These are phyloP conservation scores for Odontomachus brunneus DNA, from an alignment of 1,140 invertebrate genomes.

Conservation along the genomic window DNA sequence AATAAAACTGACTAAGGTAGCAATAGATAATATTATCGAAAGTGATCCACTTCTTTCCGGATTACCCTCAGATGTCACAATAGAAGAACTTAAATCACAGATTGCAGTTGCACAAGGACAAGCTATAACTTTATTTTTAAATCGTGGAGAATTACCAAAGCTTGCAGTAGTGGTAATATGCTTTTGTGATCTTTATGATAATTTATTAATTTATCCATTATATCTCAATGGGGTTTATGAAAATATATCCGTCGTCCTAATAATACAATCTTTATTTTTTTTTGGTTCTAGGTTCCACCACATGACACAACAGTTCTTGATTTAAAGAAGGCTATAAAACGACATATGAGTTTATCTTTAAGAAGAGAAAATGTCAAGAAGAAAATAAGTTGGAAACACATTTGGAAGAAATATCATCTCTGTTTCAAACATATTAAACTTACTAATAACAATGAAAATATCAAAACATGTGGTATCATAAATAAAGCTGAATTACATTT, in stretches of 20 bases:
- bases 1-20: conserved; percentile 79
- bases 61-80: conserved; percentile 79
- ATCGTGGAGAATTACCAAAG: conserved; percentile 79
- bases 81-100: conserved; percentile 83
- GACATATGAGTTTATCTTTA: conserved; percentile 80
- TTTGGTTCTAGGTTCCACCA: conserved; percentile 78
- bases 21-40: conserved; percentile 81
- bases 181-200: conserved; percentile 31
- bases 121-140: conserved; percentile 82
- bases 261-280: background rate
- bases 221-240: conserved; percentile 1
- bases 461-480: conserved; percentile 80
- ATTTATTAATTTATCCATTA: background rate
- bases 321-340: conserved; percentile 81
- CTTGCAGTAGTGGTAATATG: conserved; percentile 80
- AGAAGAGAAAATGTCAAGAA: conserved; percentile 79
- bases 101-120: conserved; percentile 82
- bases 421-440: conserved; percentile 74
- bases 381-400: conserved; percentile 84
- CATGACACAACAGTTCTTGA: conserved; percentile 80
- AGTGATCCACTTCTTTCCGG: conserved; percentile 81
- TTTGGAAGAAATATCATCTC: conserved; percentile 82
- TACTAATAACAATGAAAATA: conserved; percentile 77
- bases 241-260: background rate
- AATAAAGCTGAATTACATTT: conserved; percentile 80